A percentile compares a stretch with the other conserved stretches of the same genome.
phyloP scores from a whole-genome alignment of 23 tunicate species.

The Trididemnum nubilum region DNA sequence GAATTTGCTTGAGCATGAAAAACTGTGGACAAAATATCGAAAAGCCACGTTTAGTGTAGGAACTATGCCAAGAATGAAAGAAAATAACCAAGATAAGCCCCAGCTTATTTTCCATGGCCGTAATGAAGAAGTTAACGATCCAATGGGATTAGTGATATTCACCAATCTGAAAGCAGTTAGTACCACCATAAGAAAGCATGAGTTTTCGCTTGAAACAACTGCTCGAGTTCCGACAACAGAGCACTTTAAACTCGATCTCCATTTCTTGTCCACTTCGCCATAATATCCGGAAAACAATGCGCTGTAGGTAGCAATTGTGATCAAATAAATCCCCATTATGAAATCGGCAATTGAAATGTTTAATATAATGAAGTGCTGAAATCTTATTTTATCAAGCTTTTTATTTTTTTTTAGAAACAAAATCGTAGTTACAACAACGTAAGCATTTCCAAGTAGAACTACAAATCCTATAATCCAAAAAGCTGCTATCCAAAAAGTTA shows the following conservation, averaged over 20 bases:
- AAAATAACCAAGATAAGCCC: slow-evolving; percentile 7
- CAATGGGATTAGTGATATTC: neutral
- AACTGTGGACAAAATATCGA: slow-evolving; percentile 8
- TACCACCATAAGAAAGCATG: slow-evolving; percentile 32
- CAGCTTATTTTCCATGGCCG: neutral
- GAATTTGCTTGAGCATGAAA: slow-evolving; percentile 20
- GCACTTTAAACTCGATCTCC: slow-evolving; percentile 36
- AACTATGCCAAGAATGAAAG: slow-evolving; percentile 10
- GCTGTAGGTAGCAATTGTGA: slow-evolving; percentile 20
- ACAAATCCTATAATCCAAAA: slow-evolving; percentile 30
- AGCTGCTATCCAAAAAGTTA: neutral
- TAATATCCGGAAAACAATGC: slow-evolving; percentile 26
- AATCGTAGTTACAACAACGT: neutral
- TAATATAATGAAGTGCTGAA: slow-evolving; percentile 26
- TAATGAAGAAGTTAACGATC: neutral
- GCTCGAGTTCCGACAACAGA: slow-evolving; percentile 16
- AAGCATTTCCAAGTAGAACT: neutral
- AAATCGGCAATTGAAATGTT: slow-evolving; percentile 42
- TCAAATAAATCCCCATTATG: slow-evolving; percentile 39
- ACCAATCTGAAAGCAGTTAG: slow-evolving; percentile 28
- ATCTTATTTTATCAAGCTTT: neutral
- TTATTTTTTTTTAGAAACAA: neutral
- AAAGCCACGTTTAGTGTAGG: slow-evolving; percentile 6
- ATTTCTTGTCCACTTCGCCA: slow-evolving; percentile 32
- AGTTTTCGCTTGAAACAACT: slow-evolving; percentile 33